phyloP scores from a whole-genome alignment of 2,113 vertebrate genomes.

The Malurus elegans region DNA sequence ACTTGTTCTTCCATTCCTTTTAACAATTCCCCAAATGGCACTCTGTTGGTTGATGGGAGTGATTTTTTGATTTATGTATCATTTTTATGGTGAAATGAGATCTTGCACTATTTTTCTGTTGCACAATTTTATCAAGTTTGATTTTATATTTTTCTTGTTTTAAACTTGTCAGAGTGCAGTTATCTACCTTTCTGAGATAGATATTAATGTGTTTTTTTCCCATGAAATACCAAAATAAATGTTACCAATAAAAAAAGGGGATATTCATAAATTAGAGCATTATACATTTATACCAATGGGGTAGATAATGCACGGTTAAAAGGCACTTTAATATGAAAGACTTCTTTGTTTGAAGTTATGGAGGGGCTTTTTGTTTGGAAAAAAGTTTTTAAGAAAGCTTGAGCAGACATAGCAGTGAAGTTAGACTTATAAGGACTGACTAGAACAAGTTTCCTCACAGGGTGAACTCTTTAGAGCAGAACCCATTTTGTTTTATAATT shows the following conservation, averaged over 20 bases:
- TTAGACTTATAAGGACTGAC: slow-evolving; percentile 21
- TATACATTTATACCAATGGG: rapidly evolving
- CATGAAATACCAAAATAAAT: background rate
- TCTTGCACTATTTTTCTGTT: background rate
- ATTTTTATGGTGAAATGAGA: background rate
- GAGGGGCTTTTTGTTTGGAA: background rate
- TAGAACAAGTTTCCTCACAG: background rate
- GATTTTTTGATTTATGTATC: background rate
- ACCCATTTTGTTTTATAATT: background rate
- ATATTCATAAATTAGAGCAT: background rate
- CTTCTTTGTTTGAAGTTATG: background rate
- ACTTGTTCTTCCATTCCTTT: background rate
- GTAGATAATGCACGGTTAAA: background rate
- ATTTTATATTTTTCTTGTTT: background rate
- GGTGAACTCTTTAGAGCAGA: background rate
- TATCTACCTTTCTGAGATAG: background rate
- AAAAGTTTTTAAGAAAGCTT: background rate
- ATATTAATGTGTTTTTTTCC: background rate
- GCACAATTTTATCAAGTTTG: background rate
- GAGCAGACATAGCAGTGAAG: background rate
- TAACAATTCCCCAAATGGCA: background rate
- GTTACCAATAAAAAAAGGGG: background rate
- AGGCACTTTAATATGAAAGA: background rate
- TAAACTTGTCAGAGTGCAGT: background rate
- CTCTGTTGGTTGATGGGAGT: background rate